phyloP scores from a whole-genome alignment of 2,113 vertebrate genomes.

The Hyla sarda region DNA sequence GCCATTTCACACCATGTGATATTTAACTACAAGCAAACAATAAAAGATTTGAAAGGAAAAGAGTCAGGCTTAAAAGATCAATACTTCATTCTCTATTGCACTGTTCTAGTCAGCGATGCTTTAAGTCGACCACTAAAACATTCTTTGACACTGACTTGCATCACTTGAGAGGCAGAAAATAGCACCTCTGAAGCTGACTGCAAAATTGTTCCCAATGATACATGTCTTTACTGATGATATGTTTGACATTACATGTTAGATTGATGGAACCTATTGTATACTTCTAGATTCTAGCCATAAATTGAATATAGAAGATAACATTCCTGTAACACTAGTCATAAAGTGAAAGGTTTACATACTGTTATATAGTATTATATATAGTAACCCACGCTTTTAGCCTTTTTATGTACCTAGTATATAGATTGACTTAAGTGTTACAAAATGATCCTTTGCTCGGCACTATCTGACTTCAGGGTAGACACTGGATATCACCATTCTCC shows the following conservation, averaged over 20 bases:
- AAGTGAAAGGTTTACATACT: constrained; percentile 7
- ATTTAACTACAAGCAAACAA: constrained; percentile 23
- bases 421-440: constrained; percentile 60
- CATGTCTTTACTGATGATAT: constrained; percentile 1
- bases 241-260: neutral
- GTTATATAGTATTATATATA: constrained; percentile 46
- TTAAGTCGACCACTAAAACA: constrained; percentile 11
- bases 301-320: neutral
- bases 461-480: constrained; percentile 63
- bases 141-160: constrained; percentile 8
- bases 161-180: neutral
- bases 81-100: constrained; percentile 20
- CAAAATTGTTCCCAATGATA: constrained; percentile 32
- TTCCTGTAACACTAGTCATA: neutral
- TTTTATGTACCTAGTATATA: constrained; percentile 62
- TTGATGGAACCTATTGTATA: constrained; percentile 13
- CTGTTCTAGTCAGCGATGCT: neutral
- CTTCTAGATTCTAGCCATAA: neutral
- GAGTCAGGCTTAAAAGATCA: neutral
- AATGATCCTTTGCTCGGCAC: constrained; percentile 64
- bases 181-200: neutral
- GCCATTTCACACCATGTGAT: neutral
- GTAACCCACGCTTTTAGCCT: constrained; percentile 55
- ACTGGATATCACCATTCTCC: constrained; percentile 55
- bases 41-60: neutral